Evolutionary conservation across 2,113 vertebrate species (phyloP).

Genomic region (Laticauda colubrina): DNA sequence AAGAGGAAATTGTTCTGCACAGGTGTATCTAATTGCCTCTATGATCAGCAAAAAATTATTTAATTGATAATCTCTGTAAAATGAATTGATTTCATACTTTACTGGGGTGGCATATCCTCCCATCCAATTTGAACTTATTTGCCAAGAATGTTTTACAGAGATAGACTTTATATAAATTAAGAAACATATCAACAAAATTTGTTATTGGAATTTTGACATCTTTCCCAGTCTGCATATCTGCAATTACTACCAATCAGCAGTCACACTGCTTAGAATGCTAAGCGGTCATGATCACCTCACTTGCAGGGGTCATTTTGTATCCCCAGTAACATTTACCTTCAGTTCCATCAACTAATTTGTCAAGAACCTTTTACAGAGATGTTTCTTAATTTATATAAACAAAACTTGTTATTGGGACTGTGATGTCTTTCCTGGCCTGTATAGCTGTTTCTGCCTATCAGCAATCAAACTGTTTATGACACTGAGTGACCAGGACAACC

Average conservation of each 20-base stretch:
- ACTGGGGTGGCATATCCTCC: background rate
- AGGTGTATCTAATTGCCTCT: constrained; percentile 46
- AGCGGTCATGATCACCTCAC: background rate
- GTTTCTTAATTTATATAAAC: background rate
- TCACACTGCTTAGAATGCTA: background rate
- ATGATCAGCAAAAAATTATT: constrained; percentile 19
- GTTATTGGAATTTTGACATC: background rate
- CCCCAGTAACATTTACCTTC: background rate
- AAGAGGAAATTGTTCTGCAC: constrained; percentile 47
- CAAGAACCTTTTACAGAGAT: background rate
- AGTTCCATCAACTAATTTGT: constrained; percentile 9
- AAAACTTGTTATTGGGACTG: background rate
- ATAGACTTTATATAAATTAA: background rate
- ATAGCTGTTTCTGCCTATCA: background rate
- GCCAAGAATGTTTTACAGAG: background rate
- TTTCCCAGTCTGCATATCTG: background rate
- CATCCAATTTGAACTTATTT: background rate
- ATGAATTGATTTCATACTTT: constrained; percentile 44
- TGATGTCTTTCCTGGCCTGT: background rate
- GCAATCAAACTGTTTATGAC: background rate
- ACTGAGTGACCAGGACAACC: background rate
- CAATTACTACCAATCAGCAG: background rate
- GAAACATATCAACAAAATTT: background rate
- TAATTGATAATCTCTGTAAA: background rate
- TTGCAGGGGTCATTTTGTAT: background rate